Evolutionary conservation across 2,797 vertebrate species (phyloP).

Genomic region (Mionectes olivaceus): DNA sequence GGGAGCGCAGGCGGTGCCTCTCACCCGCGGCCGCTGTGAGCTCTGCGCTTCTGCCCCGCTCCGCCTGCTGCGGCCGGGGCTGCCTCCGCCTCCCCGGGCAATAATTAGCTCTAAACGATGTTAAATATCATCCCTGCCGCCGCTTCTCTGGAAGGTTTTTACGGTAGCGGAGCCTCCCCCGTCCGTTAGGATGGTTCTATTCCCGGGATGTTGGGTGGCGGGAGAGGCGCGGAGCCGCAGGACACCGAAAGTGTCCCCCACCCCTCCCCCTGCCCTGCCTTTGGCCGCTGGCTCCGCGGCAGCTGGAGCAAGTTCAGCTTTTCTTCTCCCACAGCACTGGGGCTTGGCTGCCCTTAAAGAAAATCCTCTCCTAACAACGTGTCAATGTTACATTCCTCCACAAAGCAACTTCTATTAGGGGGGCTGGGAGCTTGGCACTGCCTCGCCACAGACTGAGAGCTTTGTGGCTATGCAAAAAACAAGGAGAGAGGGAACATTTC

Average conservation of each 20-base stretch:
- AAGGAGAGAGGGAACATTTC: constrained; percentile 77
- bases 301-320: constrained; percentile 64
- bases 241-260: neutral
- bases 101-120: constrained; percentile 53
- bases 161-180: constrained; percentile 9
- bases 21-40: neutral
- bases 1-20: too few species aligned
- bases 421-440: constrained; percentile 79
- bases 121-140: constrained; percentile 65
- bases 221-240: constrained; percentile 23
- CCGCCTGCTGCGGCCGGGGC: neutral
- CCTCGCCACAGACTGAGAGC: constrained; percentile 79
- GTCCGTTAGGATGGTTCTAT: constrained; percentile 24
- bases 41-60: neutral
- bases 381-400: constrained; percentile 83
- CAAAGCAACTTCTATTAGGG: constrained; percentile 83
- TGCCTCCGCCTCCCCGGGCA: neutral
- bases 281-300: constrained; percentile 58
- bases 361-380: constrained; percentile 83
- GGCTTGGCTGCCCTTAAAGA: constrained; percentile 81
- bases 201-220: neutral
- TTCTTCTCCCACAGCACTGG: constrained; percentile 72
- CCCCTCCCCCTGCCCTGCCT: constrained; percentile 35
- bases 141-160: constrained; percentile 37
- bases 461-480: constrained; percentile 78